A percentile compares a stretch with the other conserved stretches of the same genome.
phyloP scores from a whole-genome alignment of 2,797 vertebrate genomes.

The Podarcis lilfordi region DNA sequence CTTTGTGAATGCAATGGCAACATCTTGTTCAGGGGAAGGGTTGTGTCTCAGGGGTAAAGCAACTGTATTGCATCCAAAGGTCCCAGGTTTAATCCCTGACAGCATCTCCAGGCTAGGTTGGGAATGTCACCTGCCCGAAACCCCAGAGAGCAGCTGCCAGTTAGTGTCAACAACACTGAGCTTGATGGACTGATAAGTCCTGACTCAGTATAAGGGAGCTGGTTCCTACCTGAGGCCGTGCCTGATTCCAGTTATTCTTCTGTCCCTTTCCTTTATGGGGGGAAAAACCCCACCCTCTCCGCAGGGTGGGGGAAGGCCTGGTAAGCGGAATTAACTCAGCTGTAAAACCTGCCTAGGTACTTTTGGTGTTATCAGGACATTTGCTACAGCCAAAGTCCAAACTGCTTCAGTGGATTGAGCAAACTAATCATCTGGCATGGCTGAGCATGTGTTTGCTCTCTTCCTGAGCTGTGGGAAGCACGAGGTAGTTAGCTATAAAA shows the following conservation, averaged over 20 bases:
- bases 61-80: no score
- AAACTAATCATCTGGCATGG: neutral
- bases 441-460: slow-evolving; percentile 3
- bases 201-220: neutral
- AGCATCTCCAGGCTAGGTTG: neutral
- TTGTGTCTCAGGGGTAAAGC: no score
- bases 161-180: neutral
- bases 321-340: neutral
- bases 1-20: neutral
- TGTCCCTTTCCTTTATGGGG: neutral
- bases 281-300: neutral
- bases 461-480: neutral
- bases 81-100: no score
- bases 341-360: slow-evolving; percentile 23
- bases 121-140: neutral
- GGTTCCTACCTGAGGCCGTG: neutral
- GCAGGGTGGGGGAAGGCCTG: slow-evolving; percentile 7
- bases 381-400: slow-evolving; percentile 18
- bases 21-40: no score
- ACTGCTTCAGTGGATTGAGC: neutral
- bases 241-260: neutral
- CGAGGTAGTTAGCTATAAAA: neutral
- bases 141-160: neutral
- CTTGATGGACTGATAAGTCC: neutral
- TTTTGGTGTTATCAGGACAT: neutral